phyloP scores from a whole-genome alignment of 2,113 vertebrate species.

The Callipepla californica region DNA sequence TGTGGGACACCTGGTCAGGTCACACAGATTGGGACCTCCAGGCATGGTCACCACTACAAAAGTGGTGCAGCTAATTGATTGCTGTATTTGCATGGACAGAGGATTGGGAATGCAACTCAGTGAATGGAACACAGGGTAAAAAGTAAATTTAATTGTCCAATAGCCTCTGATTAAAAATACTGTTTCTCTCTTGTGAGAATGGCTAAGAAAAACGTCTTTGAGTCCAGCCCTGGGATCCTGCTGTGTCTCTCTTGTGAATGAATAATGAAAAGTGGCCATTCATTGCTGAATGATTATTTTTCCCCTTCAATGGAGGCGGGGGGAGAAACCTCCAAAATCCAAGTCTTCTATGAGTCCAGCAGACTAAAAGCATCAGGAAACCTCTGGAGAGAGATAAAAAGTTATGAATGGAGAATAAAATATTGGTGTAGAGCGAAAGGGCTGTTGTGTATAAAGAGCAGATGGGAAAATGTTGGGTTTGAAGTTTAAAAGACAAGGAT shows the following conservation, averaged over 20 bases:
- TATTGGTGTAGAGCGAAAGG: conserved; percentile 37
- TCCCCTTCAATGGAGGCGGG: conserved; percentile 7
- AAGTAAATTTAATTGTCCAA: neutral
- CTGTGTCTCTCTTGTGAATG: conserved; percentile 46
- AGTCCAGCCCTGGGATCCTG: conserved; percentile 33
- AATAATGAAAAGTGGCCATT: conserved; percentile 66
- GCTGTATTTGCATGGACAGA: neutral
- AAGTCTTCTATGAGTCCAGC: conserved; percentile 48
- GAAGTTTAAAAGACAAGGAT: conserved; percentile 63
- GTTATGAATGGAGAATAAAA: conserved; percentile 72
- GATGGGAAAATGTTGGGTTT: conserved; percentile 72
- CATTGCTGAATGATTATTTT: conserved; percentile 64
- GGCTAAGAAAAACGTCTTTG: conserved; percentile 48
- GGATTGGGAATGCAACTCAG: neutral
- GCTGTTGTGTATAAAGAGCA: conserved; percentile 63
- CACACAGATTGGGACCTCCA: neutral
- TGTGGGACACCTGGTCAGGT: neutral
- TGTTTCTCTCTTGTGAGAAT: conserved; percentile 13
- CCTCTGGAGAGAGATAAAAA: conserved; percentile 68
- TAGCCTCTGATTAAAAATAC: conserved; percentile 27
- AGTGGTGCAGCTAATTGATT: neutral
- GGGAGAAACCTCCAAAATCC: conserved; percentile 15
- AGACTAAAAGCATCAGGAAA: conserved; percentile 60
- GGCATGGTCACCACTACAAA: neutral
- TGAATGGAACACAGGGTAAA: neutral